Conservation (phyloP, 1,140 invertebrate species). For the Argopecten irradians region DNA sequence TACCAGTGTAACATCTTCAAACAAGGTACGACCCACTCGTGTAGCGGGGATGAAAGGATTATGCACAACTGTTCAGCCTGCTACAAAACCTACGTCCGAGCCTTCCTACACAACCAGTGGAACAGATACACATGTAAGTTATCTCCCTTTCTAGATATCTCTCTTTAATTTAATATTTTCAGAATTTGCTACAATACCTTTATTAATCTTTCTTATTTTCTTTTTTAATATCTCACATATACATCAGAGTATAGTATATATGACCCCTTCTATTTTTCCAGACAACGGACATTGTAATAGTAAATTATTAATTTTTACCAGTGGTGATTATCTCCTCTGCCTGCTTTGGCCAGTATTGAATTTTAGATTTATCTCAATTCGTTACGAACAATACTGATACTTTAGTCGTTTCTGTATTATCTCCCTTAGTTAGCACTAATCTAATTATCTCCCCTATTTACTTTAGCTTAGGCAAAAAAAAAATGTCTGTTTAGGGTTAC, state of each 20-base stretch:
- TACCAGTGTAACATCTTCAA: constrained; percentile 46
- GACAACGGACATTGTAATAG: background rate
- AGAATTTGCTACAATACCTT: background rate
- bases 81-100: constrained; percentile 31
- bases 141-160: background rate
- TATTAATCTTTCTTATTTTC: no score
- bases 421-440: no score
- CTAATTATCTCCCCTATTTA: no score
- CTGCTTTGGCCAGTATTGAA: no score
- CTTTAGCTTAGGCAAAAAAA: no score
- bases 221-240: background rate
- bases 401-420: no score
- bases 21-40: constrained; percentile 29
- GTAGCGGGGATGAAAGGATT: background rate
- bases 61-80: constrained; percentile 41
- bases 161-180: background rate
- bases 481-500: no score
- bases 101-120: constrained; percentile 43
- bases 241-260: background rate
- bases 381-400: no score
- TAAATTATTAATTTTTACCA: background rate
- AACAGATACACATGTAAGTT: constrained; percentile 36
- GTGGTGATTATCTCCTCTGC: no score
- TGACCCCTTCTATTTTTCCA: background rate
- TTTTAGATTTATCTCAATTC: no score